phyloP scores from a whole-genome alignment of 2,797 vertebrate species.

The Mallotus villosus region DNA sequence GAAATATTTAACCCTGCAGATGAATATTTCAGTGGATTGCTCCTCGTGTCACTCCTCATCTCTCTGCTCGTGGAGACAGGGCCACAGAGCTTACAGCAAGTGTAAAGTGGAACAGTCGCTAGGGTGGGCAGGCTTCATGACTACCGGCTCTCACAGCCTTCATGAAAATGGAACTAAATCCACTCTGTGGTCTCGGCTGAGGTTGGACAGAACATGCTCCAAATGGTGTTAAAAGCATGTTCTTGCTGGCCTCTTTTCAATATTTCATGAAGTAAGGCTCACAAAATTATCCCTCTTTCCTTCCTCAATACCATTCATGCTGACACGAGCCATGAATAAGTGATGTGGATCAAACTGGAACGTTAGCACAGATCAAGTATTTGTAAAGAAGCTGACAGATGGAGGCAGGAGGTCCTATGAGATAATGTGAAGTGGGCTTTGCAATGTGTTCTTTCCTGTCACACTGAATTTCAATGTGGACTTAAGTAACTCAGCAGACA shows the following conservation, averaged over 20 bases:
- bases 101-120: conserved; percentile 67
- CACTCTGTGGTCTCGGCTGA: conserved; percentile 65
- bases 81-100: conserved; percentile 37
- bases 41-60: conserved; percentile 68
- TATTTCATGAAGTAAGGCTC: conserved; percentile 67
- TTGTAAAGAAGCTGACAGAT: conserved; percentile 79
- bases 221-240: conserved; percentile 83
- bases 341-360: conserved; percentile 79
- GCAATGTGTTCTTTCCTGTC: conserved; percentile 54
- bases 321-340: conserved; percentile 71
- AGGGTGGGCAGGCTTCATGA: conserved; percentile 51
- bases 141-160: conserved; percentile 57
- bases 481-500: conserved; percentile 43
- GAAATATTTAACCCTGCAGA: conserved; percentile 74
- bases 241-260: conserved; percentile 69
- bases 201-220: conserved; percentile 74
- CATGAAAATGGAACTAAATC: conserved; percentile 71
- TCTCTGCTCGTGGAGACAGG: conserved; percentile 52
- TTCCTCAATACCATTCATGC: conserved; percentile 68
- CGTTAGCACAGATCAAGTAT: conserved; percentile 79
- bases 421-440: conserved; percentile 60
- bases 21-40: conserved; percentile 81
- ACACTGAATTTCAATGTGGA: conserved; percentile 57
- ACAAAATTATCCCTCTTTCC: conserved; percentile 68
- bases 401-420: conserved; percentile 61